Evolutionary conservation across 1,140 invertebrate species (phyloP), one percentile per base, ranked within the genome.

Genomic region (Patella vulgata): DNA sequence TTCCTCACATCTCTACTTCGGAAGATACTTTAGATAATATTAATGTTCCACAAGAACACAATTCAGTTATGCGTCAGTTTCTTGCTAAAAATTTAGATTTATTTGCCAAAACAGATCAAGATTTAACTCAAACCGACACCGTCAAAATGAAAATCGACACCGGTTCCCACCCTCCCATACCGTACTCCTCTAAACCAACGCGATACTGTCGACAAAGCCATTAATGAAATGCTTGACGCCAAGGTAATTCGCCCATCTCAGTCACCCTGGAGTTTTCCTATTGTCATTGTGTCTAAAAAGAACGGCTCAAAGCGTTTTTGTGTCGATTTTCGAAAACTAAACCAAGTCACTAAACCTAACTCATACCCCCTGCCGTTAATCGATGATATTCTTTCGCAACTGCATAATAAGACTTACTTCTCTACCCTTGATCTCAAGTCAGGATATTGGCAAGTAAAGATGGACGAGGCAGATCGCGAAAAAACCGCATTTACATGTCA

Each of bases 261-360:
- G n/a, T 59, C 50, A 43, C 72, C 68, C 0, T 82, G 70, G 73
- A 63, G 66, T 27, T 73, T 74, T 6, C 71, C 71, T 12, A 47
- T 70, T 14, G 61, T 73, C 27, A 39, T 75, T 28, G 65, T 70
- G 11, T 89, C 89, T 43, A 90, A 89, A 57, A 85, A 86, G 31
- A 73, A 87, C 77, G 80, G 85, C 44, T 51, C 77, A 52, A 33
- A 75, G 25, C 68, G 83, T 58, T 62, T 87, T 59, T 86, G 80
- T 64, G 63, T 87, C 0, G 85, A 88, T 73, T 88, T 79, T 68
- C 40, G 85, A 39, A 43, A 53, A 25, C 40, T 88, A 12, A 88
- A 88, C 69, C 6, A 5, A 54, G 71, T 70, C 0, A 87, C 81
- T 0, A 70, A 75, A 31, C 51, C 56, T 2, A 52, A 47, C 19